Percentiles rank a stretch among this genome's conserved stretches.
Conservation (phyloP, 2,113 vertebrate species). For the Willisornis vidua region DNA sequence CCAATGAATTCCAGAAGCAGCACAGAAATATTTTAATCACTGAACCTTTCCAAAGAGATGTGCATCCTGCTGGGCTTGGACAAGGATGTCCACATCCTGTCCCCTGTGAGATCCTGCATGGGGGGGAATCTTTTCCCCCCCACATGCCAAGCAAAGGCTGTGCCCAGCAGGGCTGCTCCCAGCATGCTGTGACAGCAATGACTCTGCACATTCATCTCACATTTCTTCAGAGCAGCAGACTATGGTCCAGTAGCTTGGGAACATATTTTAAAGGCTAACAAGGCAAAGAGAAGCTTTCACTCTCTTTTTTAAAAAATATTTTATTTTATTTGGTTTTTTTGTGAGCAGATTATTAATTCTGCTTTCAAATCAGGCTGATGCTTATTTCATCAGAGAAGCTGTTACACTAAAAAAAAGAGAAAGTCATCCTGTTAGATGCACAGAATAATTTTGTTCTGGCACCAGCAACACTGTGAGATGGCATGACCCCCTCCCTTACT, state of each 20-base stretch:
- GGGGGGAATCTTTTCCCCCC: not conserved
- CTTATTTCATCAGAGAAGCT: constrained; percentile 29
- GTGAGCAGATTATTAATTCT: constrained; percentile 34
- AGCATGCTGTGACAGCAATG: not conserved
- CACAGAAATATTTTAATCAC: not conserved
- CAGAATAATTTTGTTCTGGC: constrained; percentile 54
- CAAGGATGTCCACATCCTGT: not conserved
- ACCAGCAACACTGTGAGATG: constrained; percentile 19
- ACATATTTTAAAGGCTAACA: constrained; percentile 43
- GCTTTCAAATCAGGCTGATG: constrained; percentile 29
- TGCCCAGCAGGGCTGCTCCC: not conserved
- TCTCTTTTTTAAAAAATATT: not conserved
- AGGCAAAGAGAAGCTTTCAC: constrained; percentile 2
- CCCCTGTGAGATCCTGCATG: not conserved
- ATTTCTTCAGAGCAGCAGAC: not conserved
- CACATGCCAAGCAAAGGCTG: not conserved
- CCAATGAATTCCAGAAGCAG: not conserved
- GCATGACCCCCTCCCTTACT: constrained; percentile 8
- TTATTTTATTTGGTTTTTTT: not conserved
- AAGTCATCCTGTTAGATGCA: not conserved
- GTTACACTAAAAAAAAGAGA: constrained; percentile 34
- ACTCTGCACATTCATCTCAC: not conserved
- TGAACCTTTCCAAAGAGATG: not conserved
- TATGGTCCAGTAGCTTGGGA: not conserved
- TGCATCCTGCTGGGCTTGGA: not conserved